Evolutionary conservation across 2,113 vertebrate genomes (phyloP).

Genomic region (Lampris megalopsis): DNA sequence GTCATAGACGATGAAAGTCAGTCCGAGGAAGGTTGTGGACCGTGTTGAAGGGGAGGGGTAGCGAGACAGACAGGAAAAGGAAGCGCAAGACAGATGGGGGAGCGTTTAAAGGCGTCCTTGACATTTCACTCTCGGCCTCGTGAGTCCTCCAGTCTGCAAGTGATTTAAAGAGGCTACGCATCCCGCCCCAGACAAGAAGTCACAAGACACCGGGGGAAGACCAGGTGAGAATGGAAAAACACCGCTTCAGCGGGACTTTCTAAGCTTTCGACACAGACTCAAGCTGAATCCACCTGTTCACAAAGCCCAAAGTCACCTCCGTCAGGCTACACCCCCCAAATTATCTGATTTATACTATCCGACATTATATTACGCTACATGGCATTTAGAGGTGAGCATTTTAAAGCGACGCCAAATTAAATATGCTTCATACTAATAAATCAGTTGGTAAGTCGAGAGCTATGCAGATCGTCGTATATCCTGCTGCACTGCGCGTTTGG

Average conservation of each 20-base stretch:
- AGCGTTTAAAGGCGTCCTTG: conserved; percentile 66
- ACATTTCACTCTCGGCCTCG: conserved; percentile 68
- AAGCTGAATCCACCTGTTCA: conserved; percentile 15
- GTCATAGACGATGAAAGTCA: conserved; percentile 39
- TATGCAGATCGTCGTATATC: conserved; percentile 21
- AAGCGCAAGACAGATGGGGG: conserved; percentile 21
- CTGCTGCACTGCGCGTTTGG: conserved; percentile 8
- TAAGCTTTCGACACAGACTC: too few species aligned
- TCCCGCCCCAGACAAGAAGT: conserved; percentile 42
- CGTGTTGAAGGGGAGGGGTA: neutral
- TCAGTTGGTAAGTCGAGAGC: neutral
- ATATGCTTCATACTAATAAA: neutral
- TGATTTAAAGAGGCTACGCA: conserved; percentile 74
- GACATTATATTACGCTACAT: neutral
- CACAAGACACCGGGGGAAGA: neutral
- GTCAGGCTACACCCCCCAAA: neutral
- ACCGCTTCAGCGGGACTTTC: too few species aligned
- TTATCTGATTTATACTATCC: too few species aligned
- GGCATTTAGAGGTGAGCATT: conserved; percentile 17
- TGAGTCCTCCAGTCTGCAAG: conserved; percentile 56
- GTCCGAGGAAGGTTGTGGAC: conserved; percentile 21
- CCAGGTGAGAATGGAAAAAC: too few species aligned
- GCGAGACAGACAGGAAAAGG: conserved; percentile 14
- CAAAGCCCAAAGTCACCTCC: neutral
- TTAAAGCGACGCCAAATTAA: neutral